phyloP scores from a whole-genome alignment of 92 coral and sea anemone species.

The Siderastrea siderea region DNA sequence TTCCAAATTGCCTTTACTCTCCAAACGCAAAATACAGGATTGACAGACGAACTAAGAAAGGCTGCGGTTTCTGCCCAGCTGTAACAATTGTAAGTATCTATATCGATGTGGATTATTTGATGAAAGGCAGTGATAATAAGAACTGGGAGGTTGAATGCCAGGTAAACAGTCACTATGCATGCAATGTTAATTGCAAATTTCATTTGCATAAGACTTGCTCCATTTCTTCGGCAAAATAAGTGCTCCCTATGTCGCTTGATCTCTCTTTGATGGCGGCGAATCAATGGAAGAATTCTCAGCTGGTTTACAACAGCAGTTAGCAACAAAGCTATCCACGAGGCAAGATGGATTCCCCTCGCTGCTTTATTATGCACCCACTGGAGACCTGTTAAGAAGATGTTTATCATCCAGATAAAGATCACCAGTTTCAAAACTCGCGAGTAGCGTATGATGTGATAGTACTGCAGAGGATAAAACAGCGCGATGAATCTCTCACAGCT shows the following conservation, averaged over 20 bases:
- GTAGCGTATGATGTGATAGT: conserved; percentile 59
- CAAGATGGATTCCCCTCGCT: conserved; percentile 71
- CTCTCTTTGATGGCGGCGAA: conserved; percentile 70
- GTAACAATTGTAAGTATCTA: conserved; percentile 52
- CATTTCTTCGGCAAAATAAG: neutral
- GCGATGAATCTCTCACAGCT: conserved; percentile 87
- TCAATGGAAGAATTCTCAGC: conserved; percentile 60
- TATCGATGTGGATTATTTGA: conserved; percentile 43
- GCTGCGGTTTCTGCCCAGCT: conserved; percentile 86
- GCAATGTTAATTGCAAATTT: conserved; percentile 73
- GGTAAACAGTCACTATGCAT: conserved; percentile 72
- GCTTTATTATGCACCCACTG: conserved; percentile 79
- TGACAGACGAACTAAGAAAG: conserved; percentile 72
- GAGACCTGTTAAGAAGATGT: conserved; percentile 65
- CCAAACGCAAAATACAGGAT: conserved; percentile 81
- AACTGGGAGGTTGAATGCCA: conserved; percentile 75
- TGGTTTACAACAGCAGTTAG: conserved; percentile 61
- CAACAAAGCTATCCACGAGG: conserved; percentile 64
- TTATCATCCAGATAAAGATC: conserved; percentile 65
- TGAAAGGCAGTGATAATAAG: conserved; percentile 59
- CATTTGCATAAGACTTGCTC: conserved; percentile 24
- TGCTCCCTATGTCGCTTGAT: conserved; percentile 42
- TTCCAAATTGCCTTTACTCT: conserved; percentile 48
- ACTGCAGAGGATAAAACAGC: conserved; percentile 65
- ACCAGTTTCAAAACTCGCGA: conserved; percentile 51